Evolutionary conservation across 2,888 invertebrate species (phyloP), one percentile per base, ranked within the genome.

Genomic region (Lymantria dispar): DNA sequence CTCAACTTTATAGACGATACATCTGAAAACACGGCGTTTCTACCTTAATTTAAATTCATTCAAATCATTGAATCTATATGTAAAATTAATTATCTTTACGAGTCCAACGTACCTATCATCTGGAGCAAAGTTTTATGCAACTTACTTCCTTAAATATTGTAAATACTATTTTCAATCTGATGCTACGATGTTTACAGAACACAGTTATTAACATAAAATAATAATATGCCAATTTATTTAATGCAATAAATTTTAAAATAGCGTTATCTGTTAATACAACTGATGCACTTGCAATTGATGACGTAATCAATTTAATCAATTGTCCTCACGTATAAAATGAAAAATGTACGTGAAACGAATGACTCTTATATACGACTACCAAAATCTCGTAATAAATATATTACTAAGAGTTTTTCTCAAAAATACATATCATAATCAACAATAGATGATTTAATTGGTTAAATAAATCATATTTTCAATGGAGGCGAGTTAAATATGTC

Each of bases 391-490:
- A 36, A 36, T 11, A 36, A 11, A 38, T 38, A 38, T 1, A 12
- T 12, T 7, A 38, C 12, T 11, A 38, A 38, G 3, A 10, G 12
- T 38, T 12, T 38, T 7, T 38, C n/a, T 2, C n/a, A 40, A 15
- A 40, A 7, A 15, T 8, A 40, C 40, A 14, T 15, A 47, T 52
- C 54, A 30, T 44, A 56, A 22, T 44, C 49, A 56, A 70, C 67
- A 64, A 67, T 61, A 50, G 50, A 52, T 55, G 51, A 55, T 65
- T 58, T 64, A 64, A 70, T 68, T 58, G 58, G 52, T 45, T 52
- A 47, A 51, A 68, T 72, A 60, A 69, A 60, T 72, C 61, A 61
- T 56, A 51, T 57, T 56, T 63, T 62, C 58, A 65, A 59, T 56
- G 56, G 50, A 48, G 42, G 40, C 47, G 57, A 64, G 56, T 60